Evolutionary conservation across 2,113 vertebrate species (phyloP).

Genomic region (Hymenochirus boettgeri): DNA sequence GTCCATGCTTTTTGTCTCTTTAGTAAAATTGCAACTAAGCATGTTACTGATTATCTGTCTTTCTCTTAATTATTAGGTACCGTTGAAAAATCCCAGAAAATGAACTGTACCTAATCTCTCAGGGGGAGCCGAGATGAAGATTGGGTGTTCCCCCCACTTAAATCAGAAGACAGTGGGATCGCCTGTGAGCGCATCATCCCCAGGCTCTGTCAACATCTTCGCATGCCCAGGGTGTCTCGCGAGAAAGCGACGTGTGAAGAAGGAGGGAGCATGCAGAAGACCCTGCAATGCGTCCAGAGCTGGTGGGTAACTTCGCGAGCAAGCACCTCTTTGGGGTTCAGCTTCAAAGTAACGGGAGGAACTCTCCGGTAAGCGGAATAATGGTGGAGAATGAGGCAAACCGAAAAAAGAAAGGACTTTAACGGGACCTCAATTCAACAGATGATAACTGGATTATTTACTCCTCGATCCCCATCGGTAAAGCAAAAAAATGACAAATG

Average conservation of each 20-base stretch:
- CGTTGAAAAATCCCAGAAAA: constrained; percentile 43
- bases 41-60: too few relatives aligned
- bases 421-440: constrained; percentile 77
- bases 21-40: too few relatives aligned
- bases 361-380: neutral
- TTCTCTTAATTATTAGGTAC: too few relatives aligned
- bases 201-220: constrained; percentile 70
- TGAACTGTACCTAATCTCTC: too few relatives aligned
- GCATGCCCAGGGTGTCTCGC: constrained; percentile 50
- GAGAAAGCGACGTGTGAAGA: constrained; percentile 78
- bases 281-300: constrained; percentile 72
- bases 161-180: constrained; percentile 93
- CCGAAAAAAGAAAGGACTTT: constrained; percentile 51
- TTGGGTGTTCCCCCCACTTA: constrained; percentile 61
- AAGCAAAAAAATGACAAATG: constrained; percentile 60
- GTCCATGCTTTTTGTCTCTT: too few relatives aligned
- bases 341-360: constrained; percentile 17
- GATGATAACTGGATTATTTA: constrained; percentile 80
- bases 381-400: constrained; percentile 30
- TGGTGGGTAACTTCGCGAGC: constrained; percentile 74
- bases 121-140: constrained; percentile 56
- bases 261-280: constrained; percentile 79
- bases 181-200: constrained; percentile 85
- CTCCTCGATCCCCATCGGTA: constrained; percentile 57
- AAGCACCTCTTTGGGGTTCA: constrained; percentile 62